Evolutionary conservation across 2,888 invertebrate genomes (phyloP).

Genomic region (Pseudococcus viburni): DNA sequence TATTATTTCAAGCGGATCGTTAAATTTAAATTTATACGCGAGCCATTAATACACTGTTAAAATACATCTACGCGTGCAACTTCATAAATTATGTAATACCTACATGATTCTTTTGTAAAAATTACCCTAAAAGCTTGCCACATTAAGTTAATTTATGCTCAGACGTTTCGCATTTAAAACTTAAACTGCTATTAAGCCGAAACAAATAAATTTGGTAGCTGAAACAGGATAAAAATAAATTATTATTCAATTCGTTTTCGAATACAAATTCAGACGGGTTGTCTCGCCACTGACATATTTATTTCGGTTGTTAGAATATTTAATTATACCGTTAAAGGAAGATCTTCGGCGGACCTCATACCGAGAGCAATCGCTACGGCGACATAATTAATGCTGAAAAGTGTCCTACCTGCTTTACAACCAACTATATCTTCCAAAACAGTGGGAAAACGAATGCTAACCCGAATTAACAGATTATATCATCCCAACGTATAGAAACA

Average conservation of each 20-base stretch:
- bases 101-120: conserved; percentile 60
- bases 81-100: conserved; percentile 63
- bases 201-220: conserved; percentile 59
- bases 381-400: conserved; percentile 60
- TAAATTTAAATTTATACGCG: conserved; percentile 45
- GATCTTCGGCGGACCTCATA: conserved; percentile 58
- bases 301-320: conserved; percentile 57
- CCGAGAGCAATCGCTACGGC: conserved; percentile 56
- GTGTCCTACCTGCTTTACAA: conserved; percentile 62
- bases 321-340: conserved; percentile 62
- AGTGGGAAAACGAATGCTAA: conserved; percentile 57
- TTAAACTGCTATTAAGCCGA: conserved; percentile 55
- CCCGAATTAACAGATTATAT: conserved; percentile 56
- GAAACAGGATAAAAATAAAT: conserved; percentile 51
- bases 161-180: conserved; percentile 54
- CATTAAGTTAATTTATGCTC: conserved; percentile 63
- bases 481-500: conserved; percentile 13
- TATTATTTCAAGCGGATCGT: conserved; percentile 49
- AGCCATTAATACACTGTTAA: conserved; percentile 55
- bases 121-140: conserved; percentile 62
- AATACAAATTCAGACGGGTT: conserved; percentile 44
- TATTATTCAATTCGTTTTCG: conserved; percentile 61
- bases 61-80: conserved; percentile 57
- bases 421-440: conserved; percentile 56
- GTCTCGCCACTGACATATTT: conserved; percentile 47